Evolutionary conservation across 2,888 invertebrate genomes (phyloP), one percentile per base, ranked within the genome.

Genomic region (Nephrotoma flavescens): DNA sequence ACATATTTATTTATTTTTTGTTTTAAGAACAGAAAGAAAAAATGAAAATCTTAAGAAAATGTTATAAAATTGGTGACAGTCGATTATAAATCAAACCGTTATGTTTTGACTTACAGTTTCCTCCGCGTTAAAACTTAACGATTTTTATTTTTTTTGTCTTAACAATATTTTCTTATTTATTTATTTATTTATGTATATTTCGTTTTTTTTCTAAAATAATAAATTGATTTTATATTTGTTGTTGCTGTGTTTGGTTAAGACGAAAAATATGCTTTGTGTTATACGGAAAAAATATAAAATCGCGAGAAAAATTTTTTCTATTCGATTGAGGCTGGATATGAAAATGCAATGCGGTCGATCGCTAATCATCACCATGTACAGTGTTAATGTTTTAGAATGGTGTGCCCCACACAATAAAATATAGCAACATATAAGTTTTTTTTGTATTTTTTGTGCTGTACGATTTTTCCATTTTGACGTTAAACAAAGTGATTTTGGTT

Each of bases 41-140:
- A 31, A 31, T 3, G 15, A 57, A 71, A 71, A 71, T 71, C 19
- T 71, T 71, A 71, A 71, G 71, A 71, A 71, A 71, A 71, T 71
- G 31, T 71, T 71, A 71, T 71, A 71, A 71, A 71, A 71, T 71
- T 86, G 47, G 45, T 86, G 86, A 86, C 86, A 86, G 31, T 47
- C 86, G 45, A 86, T 86, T 87, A 88, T 88, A 88, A 88, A 88
- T 88, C 88, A 87, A 71, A 71, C 71, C 86, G 87, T 87, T 86
- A 45, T 88, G 88, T 88, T 88, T 87, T 88, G 88, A 88, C 87
- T 88, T 88, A 87, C 87, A 87, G 87, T 88, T 88, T 88, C 88
- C 88, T 88, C 87, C 86, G 57, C 86, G 83, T 42, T 71, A 71
- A 71, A 71, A 71, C 71, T 19, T 71, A 71, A 71, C 71, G 71